Conservation (phyloP, 2,888 invertebrate species). For the Phania funesta region DNA sequence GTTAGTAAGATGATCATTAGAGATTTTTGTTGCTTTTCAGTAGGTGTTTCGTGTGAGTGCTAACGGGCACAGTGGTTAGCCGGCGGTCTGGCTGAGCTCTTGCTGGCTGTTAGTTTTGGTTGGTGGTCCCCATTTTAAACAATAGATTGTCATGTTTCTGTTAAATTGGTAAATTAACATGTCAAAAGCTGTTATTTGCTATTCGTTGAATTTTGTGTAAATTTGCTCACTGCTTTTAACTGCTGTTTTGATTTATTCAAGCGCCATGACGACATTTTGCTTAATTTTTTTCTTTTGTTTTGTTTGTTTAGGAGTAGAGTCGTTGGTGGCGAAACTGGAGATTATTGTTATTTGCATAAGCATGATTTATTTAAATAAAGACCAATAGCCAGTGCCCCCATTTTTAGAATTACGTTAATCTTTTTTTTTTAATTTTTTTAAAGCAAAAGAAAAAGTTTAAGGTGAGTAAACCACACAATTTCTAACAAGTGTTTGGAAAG, state of each 20-base stretch:
- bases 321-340: neutral
- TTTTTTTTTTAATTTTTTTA: neutral
- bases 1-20: neutral
- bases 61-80: neutral
- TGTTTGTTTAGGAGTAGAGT: neutral
- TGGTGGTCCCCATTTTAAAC: slow-evolving; percentile 61
- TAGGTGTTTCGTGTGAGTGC: neutral
- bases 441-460: neutral
- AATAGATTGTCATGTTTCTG: slow-evolving; percentile 65
- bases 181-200: slow-evolving; percentile 63
- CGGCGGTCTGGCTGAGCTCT: neutral
- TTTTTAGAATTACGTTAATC: slow-evolving; percentile 33
- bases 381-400: slow-evolving; percentile 12
- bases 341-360: slow-evolving; percentile 52
- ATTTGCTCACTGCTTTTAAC: slow-evolving; percentile 61
- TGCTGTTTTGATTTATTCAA: slow-evolving; percentile 12
- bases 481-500: too few species aligned
- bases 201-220: slow-evolving; percentile 36
- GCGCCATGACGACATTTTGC: slow-evolving; percentile 20
- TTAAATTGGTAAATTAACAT: slow-evolving; percentile 74
- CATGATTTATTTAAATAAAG: slow-evolving; percentile 32
- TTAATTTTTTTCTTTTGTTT: slow-evolving; percentile 23
- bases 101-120: slow-evolving; percentile 64
- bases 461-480: neutral
- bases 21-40: slow-evolving; percentile 1